Evolutionary conservation across 2,888 invertebrate genomes (phyloP).

Genomic region (Pseudanteris insignis): DNA sequence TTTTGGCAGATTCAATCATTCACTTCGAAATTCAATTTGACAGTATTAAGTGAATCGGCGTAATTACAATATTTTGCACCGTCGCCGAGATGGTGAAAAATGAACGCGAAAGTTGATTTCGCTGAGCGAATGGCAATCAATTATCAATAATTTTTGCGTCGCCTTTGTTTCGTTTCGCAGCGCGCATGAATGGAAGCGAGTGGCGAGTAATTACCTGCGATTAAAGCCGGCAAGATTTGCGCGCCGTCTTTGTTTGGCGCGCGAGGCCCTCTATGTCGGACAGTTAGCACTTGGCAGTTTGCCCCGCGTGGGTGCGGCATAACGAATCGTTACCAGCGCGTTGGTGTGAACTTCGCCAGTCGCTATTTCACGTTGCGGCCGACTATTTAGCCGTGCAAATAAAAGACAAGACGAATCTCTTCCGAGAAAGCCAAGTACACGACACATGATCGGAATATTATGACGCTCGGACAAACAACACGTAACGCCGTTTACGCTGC

Average conservation of each 20-base stretch:
- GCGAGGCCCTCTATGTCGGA: conserved; percentile 20
- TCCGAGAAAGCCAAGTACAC: conserved; percentile 38
- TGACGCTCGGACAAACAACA: conserved; percentile 26
- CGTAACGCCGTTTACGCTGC: conserved; percentile 26
- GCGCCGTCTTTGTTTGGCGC: conserved; percentile 19
- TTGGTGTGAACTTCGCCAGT: conserved; percentile 35
- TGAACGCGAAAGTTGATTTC: too few relatives aligned
- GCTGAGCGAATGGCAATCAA: too few relatives aligned
- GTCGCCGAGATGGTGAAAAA: too few relatives aligned
- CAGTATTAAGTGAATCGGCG: too few relatives aligned
- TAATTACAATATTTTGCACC: too few relatives aligned
- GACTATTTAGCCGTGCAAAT: conserved; percentile 35
- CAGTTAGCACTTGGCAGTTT: conserved; percentile 49
- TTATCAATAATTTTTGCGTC: too few relatives aligned
- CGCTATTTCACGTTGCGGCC: conserved; percentile 39
- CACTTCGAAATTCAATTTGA: too few relatives aligned
- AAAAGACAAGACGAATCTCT: conserved; percentile 43
- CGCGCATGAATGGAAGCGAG: conserved; percentile 38
- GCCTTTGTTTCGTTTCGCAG: conserved; percentile 3
- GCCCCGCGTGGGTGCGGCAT: conserved; percentile 56
- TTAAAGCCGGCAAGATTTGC: conserved; percentile 43
- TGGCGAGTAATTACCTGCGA: conserved; percentile 50
- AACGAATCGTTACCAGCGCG: conserved; percentile 53
- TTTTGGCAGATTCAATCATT: too few relatives aligned
- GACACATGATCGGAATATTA: conserved; percentile 39